phyloP scores from a whole-genome alignment of 2,888 invertebrate species.

The Pheosia tremula region DNA sequence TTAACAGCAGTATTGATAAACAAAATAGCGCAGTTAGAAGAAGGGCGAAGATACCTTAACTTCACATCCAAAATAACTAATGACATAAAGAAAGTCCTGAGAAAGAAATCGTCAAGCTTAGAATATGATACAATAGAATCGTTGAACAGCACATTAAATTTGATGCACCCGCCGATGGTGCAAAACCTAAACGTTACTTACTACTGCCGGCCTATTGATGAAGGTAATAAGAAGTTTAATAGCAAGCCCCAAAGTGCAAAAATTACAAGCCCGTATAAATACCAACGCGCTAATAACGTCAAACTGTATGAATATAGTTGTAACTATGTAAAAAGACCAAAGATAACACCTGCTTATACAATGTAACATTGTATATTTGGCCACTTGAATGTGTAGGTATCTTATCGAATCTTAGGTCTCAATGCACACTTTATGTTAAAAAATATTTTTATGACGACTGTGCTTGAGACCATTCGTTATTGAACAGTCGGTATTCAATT shows the following conservation, averaged over 20 bases:
- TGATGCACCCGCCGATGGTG: slow-evolving; percentile 52
- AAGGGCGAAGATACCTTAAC: slow-evolving; percentile 71
- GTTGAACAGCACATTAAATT: slow-evolving; percentile 55
- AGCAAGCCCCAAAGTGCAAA: slow-evolving; percentile 31
- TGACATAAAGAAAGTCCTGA: slow-evolving; percentile 65
- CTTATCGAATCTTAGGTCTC: slow-evolving; percentile 7
- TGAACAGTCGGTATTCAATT: slow-evolving; percentile 2
- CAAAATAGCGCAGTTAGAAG: slow-evolving; percentile 65
- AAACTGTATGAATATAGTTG: slow-evolving; percentile 9
- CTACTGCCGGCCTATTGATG: slow-evolving; percentile 58
- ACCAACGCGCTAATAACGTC: slow-evolving; percentile 15
- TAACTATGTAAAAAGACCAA: slow-evolving; percentile 36
- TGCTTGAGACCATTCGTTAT: neutral
- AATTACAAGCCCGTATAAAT: slow-evolving; percentile 23
- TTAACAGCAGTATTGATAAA: slow-evolving; percentile 58
- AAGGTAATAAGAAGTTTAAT: slow-evolving; percentile 60
- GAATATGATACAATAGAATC: slow-evolving; percentile 52
- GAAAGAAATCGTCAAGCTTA: slow-evolving; percentile 52
- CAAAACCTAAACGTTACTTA: slow-evolving; percentile 50
- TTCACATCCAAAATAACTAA: slow-evolving; percentile 68
- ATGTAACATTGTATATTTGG: slow-evolving; percentile 35
- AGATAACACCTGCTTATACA: slow-evolving; percentile 50
- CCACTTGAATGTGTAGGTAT: slow-evolving; percentile 38
- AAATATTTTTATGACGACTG: neutral
- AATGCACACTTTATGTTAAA: neutral